Base-by-base conservation (phyloP, 2,113 vertebrate genomes). In the Dasyurus viverrinus region DNA sequence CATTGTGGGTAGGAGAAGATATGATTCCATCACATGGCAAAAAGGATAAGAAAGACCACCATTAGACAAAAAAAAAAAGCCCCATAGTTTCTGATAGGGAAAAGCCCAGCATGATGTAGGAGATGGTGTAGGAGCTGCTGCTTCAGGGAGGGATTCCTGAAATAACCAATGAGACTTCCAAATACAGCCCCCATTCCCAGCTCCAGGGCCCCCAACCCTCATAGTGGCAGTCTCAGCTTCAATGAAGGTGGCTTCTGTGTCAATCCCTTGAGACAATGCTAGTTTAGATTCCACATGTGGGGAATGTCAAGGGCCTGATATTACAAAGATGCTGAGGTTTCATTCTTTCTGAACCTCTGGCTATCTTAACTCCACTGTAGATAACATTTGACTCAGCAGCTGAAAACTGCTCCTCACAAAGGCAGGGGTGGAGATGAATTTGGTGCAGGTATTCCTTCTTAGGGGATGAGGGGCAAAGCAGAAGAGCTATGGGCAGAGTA, bases 61-160 rank as follows among this genome's bases (percentile, higher is more conserved):
- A 98, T 98, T 95, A 98, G 94, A 95, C 98, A 48, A 48, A 48
- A 48, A 48, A 98, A 98, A 98, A 98, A 26, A 98, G 98, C 48
- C 98, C 98, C 98, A 98, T 98, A 94, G 98, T 98, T 97, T 98
- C 98, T 97, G 97, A 98, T 96, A 98, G 97, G 96, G 97, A 93
- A 97, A 95, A 97, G 91, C 94, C 95, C 95, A 92, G 76, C 90
- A 95, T 91, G 92, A 68, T 48, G n/a, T 91, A 95, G 84, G 57
- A 92, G 89, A 94, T 48, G 48, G 48, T 48, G 48, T 48, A 48
- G 94, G 97, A 55, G 96, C 92, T 92, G 90, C 92, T 84, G 93
- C 52, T 68, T 68, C 30, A 53, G 2, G 68, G 2, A 54, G 36
- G 94, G 90, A 36, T 30, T 23, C 10, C 55, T 7, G 6, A 30